Evolutionary conservation across 2,888 invertebrate species (phyloP), one percentile per base, ranked within the genome.

Genomic region (Epinotia brunnichana): DNA sequence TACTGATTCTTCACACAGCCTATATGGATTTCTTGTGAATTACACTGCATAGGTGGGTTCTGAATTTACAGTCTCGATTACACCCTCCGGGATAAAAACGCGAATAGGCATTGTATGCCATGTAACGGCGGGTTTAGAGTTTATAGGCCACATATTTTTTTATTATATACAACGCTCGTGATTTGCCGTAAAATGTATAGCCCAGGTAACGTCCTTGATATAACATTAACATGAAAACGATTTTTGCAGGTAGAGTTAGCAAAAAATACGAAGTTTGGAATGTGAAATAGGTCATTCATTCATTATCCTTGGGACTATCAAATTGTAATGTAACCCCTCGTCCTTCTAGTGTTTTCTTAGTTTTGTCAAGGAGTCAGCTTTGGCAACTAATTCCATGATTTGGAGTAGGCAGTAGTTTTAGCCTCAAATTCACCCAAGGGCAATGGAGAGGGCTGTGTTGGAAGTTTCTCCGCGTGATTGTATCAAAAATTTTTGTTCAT

Each of bases 151-250:
- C 60, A 59, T 59, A 59, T 15, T 51, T 64, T 59, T 64, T 64
- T 70, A 70, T 64, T 66, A 66, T 44, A 39, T 53, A 56, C 35
- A 54, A 66, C 60, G 35, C 35, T 9, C 35, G 53, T 59, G 66
- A 60, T 51, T 53, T 13, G 29, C 54, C 71, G 61, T 71, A 71
- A 71, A 70, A 54, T 21, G 39, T 71, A 21, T 64, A 64, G 19
- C 54, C 24, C 41, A 39, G 59, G 66, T 71, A 61, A 71, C 54
- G 71, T 61, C 64, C 44, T 60, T 67, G 71, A 61, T 67, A 53
- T 54, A 44, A 48, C 71, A 71, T 67, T 66, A 66, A 56, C 66
- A 54, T 61, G 71, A 61, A 61, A 67, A 66, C 66, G 66, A 61
- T 60, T 67, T 66, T 70, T 19, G 44, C 59, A 29, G 9, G 71